Conservation (phyloP, 2,888 invertebrate genomes). For the Tetramorium bicarinatum region DNA sequence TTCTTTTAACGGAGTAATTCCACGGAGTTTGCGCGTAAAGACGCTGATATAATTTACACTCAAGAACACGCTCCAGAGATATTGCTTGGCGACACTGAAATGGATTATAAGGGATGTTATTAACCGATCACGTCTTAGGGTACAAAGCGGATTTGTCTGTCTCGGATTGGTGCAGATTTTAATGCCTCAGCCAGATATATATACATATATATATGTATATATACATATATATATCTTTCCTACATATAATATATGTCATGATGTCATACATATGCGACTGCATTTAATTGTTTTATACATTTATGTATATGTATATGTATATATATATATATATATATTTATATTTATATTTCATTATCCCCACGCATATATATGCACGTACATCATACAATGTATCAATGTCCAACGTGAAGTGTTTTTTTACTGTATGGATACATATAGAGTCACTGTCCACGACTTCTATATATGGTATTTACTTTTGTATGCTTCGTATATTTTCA, state of each 20-base stretch:
- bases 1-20: slow-evolving; percentile 9
- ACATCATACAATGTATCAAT: slow-evolving; percentile 55
- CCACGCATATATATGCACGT: slow-evolving; percentile 64
- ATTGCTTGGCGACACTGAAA: slow-evolving; percentile 35
- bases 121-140: slow-evolving; percentile 17
- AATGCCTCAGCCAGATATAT: slow-evolving; percentile 72
- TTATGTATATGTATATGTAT: slow-evolving; percentile 57
- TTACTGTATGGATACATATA: slow-evolving; percentile 71
- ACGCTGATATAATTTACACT: slow-evolving; percentile 26
- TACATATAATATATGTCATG: slow-evolving; percentile 56
- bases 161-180: slow-evolving; percentile 74
- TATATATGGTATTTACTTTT: slow-evolving; percentile 73
- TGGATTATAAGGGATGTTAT: slow-evolving; percentile 1
- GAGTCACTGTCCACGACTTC: slow-evolving; percentile 67
- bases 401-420: slow-evolving; percentile 62
- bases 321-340: slow-evolving; percentile 59
- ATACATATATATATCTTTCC: slow-evolving; percentile 49
- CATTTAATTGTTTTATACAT: slow-evolving; percentile 63
- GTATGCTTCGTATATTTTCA: slow-evolving; percentile 75
- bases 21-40: background rate
- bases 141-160: slow-evolving; percentile 34
- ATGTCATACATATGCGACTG: slow-evolving; percentile 64
- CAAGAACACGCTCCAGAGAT: slow-evolving; percentile 10
- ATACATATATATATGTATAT: no score
- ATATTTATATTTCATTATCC: slow-evolving; percentile 70